A percentile compares a stretch with the other conserved stretches of the same genome.
Conservation (phyloP, 2,113 vertebrate species). For the Panthera tigris region DNA sequence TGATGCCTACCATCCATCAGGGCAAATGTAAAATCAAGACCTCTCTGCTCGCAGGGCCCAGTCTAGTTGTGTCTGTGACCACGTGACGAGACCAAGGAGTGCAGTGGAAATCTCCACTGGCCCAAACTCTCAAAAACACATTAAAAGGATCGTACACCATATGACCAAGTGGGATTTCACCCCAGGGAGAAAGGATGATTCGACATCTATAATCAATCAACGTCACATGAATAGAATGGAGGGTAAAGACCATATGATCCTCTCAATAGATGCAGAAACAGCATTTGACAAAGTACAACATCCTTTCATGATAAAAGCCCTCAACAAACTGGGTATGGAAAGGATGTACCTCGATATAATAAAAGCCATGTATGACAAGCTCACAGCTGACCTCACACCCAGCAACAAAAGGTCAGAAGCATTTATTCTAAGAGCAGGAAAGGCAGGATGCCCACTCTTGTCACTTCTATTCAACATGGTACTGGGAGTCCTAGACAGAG, state of each 20-base stretch:
- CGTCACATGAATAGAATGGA: not conserved
- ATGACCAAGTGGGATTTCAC: not conserved
- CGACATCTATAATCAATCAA: not conserved
- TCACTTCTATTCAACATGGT: not conserved
- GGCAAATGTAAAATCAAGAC: not conserved
- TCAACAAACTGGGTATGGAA: not conserved
- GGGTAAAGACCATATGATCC: too few relatives aligned
- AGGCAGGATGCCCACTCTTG: not conserved
- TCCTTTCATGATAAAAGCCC: not conserved
- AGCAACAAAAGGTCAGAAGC: not conserved
- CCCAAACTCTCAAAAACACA: not conserved
- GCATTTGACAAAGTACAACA: not conserved
- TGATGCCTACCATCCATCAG: accelerated
- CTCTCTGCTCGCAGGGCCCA: not conserved
- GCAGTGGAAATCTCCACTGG: not conserved
- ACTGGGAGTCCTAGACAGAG: not conserved
- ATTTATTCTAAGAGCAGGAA: not conserved
- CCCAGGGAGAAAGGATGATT: not conserved
- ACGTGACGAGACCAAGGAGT: accelerated
- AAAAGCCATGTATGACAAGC: not conserved
- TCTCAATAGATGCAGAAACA: not conserved
- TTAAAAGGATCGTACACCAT: not conserved
- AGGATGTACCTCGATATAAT: not conserved
- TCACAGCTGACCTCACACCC: not conserved
- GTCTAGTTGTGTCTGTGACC: not conserved